A percentile compares a stretch with the other conserved stretches of the same genome.
phyloP scores from a whole-genome alignment of 2,797 vertebrate species.

The Moxostoma hubbsi region DNA sequence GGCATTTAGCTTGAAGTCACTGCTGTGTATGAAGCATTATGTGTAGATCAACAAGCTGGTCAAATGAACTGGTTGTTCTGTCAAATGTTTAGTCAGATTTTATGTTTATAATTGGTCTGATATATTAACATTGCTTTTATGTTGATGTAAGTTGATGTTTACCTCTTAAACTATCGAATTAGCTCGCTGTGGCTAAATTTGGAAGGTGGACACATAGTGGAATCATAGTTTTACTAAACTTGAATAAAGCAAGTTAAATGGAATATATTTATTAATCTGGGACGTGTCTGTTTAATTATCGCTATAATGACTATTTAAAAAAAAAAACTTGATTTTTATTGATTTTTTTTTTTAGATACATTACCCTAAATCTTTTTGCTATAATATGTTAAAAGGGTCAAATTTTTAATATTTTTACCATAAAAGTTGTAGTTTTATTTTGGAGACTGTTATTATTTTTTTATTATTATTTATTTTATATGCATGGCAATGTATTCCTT shows the following conservation, averaged over 20 bases:
- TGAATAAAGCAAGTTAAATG: not conserved
- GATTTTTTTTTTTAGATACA: not conserved
- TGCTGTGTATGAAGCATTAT: conserved; percentile 10
- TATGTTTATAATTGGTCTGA: not conserved
- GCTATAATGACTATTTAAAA: not conserved
- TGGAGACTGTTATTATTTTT: not conserved
- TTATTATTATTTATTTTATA: not conserved
- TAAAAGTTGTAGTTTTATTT: not conserved
- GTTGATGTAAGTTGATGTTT: not conserved
- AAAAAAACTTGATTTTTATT: not conserved
- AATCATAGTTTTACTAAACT: conserved; percentile 7
- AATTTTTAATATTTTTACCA: not conserved
- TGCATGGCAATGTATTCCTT: not conserved
- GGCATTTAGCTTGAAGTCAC: conserved; percentile 11
- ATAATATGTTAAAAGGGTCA: not conserved
- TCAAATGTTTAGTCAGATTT: not conserved
- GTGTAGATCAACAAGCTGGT: not conserved
- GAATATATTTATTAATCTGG: not conserved
- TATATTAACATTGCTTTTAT: not conserved
- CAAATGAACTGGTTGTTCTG: not conserved
- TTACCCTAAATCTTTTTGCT: not conserved
- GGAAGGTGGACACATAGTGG: not conserved
- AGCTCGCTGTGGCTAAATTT: conserved; percentile 40
- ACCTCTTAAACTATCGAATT: not conserved
- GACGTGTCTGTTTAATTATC: not conserved